phyloP scores from a whole-genome alignment of 2,113 vertebrate species.

The Aldabrachelys gigantea region DNA sequence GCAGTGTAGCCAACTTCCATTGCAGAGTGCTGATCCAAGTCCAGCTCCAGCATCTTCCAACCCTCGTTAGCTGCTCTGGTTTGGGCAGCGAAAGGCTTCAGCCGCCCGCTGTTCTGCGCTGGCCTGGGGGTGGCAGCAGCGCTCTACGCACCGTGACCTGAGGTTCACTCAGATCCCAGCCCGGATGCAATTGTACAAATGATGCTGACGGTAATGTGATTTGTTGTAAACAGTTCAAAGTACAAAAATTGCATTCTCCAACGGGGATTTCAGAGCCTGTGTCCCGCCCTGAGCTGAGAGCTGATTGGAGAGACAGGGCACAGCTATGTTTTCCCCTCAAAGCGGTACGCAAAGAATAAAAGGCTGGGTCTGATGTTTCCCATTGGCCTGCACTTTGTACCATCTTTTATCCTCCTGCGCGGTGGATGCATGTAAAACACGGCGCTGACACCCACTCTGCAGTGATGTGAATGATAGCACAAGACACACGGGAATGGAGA shows the following conservation, averaged over 20 bases:
- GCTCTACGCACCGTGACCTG: background rate
- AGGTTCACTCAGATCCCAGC: background rate
- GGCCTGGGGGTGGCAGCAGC: background rate
- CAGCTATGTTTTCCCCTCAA: background rate
- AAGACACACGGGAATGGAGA: background rate
- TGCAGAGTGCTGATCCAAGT: background rate
- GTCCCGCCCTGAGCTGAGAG: background rate
- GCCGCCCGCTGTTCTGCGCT: background rate
- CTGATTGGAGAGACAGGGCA: background rate
- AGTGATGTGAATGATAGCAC: rapidly evolving
- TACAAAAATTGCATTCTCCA: background rate
- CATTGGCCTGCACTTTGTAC: background rate
- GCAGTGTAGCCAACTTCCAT: background rate
- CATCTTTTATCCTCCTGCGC: background rate
- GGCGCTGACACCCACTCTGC: rapidly evolving
- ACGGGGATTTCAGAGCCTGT: background rate
- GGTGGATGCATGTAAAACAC: background rate
- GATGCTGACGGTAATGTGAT: background rate
- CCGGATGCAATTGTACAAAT: background rate
- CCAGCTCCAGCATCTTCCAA: background rate
- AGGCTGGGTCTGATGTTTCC: background rate
- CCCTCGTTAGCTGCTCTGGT: background rate
- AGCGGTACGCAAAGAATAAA: background rate
- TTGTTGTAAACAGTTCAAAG: background rate
- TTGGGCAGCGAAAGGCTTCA: background rate